Base-by-base conservation (phyloP, 2,113 vertebrate genomes). In the Thymallus thymallus region DNA sequence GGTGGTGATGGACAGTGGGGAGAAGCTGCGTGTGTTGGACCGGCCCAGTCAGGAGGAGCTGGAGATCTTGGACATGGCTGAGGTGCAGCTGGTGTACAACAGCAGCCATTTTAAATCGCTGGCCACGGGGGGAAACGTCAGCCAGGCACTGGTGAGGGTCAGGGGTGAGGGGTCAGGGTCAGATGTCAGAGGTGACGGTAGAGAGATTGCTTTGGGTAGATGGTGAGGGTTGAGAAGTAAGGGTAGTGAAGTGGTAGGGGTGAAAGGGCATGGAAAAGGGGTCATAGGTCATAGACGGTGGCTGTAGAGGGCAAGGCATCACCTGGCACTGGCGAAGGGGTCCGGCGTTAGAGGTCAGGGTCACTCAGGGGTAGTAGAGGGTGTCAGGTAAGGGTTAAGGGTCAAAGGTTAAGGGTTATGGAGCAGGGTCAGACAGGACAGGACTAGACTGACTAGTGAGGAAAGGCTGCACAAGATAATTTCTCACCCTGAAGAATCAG, bases 31-130 rank as follows among this genome's bases (percentile, higher is more conserved):
- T 0, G 94, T 98, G 22, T 92, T 98, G 74, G 97, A 99, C 82
- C 92, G 96, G 0, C 95, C 96, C 76, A 97, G 95, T 0, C 97
- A 98, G 77, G 97, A 98, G 80, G 93, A 97, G 68, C 74, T 99
- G 85, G 97, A 99, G 89, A 96, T 90, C 0, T 51, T 96, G 24
- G 98, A 99, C 89, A 90, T 99, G 86, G 93, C 96, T 0, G 96
- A 98, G 82, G 95, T 98, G 76, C 97, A 98, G 72, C 88, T 99
- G 48, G 95, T 99, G 76, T 99, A 99, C 75, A 98, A 97, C 84
- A 99, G 97, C 92, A 96, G 96, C 83, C 97, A 99, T 82, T 99
- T 99, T 91, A 99, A 99, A 85, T 99, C 98, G 0, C 80, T 99
- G 62, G 98, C 98, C 70, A 99, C 98, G 0, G 98, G 98, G 80